These are phyloP conservation scores for Acanthiza pusilla DNA, from an alignment of 2,797 vertebrate species.

Conservation along the genomic window DNA sequence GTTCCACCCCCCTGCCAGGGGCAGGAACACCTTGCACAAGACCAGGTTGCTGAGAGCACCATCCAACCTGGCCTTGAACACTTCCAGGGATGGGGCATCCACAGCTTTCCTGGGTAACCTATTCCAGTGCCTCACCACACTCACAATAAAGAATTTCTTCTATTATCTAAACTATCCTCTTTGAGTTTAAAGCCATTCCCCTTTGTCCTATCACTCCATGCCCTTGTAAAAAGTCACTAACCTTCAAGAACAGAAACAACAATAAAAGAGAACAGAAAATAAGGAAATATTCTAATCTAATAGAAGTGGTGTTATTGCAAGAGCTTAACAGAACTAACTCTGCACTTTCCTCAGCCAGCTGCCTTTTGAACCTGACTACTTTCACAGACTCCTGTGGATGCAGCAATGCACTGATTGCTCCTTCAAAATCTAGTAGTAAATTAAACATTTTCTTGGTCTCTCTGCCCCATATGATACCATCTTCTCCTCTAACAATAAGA, in stretches of 20 bases:
- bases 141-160: not conserved
- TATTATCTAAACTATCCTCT: not conserved
- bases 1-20: not conserved
- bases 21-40: not conserved
- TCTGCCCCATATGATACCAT: not conserved
- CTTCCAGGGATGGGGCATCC: not conserved
- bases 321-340: not conserved
- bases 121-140: not conserved
- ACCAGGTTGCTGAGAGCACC: accelerated
- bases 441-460: not conserved
- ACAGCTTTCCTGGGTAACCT: not conserved
- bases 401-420: not conserved
- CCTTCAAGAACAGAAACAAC: not conserved
- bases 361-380: not conserved
- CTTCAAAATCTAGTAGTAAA: not conserved
- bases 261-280: not conserved
- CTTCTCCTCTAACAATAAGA: not conserved
- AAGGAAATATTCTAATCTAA: not conserved
- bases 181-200: not conserved
- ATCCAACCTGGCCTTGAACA: not conserved
- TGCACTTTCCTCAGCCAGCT: not conserved
- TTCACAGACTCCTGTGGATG: not conserved
- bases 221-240: not conserved
- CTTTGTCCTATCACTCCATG: not conserved
- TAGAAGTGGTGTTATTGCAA: not conserved